Evolutionary conservation across 2,888 invertebrate species (phyloP).

Genomic region (Arenicola marina): DNA sequence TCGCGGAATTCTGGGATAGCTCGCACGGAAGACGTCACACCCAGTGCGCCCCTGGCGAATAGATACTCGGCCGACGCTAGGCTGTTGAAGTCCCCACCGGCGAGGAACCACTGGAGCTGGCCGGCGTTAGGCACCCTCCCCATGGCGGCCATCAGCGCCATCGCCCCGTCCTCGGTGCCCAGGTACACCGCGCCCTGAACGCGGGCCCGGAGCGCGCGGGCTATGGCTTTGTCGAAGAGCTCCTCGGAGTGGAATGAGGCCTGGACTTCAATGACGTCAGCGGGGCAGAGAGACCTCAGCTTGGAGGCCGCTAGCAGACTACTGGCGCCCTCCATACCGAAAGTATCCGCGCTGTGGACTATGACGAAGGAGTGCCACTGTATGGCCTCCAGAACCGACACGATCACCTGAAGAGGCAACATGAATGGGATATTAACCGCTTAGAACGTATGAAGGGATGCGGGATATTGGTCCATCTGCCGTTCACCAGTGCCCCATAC

Average conservation of each 20-base stretch:
- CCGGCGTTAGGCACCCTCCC: constrained; percentile 35
- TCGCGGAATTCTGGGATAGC: constrained; percentile 54
- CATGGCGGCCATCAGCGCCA: constrained; percentile 36
- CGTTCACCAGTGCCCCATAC: no score
- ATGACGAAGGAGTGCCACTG: constrained; percentile 11
- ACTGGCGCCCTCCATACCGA: no score
- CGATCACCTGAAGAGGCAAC: no score
- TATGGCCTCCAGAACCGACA: constrained; percentile 48
- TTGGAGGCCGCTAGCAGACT: no score
- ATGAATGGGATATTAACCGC: no score
- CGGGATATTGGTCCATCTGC: no score
- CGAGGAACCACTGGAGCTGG: constrained; percentile 52
- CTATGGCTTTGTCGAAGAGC: no score
- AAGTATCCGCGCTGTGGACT: background rate
- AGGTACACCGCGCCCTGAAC: constrained; percentile 46
- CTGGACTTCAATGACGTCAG: no score
- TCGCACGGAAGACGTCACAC: constrained; percentile 43
- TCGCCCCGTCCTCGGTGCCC: constrained; percentile 32
- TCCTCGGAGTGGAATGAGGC: no score
- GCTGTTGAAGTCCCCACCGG: constrained; percentile 40
- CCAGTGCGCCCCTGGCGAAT: constrained; percentile 47
- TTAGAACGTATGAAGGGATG: no score
- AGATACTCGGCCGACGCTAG: constrained; percentile 19
- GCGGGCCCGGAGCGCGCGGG: constrained; percentile 30
- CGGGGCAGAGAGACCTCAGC: no score